Conservation (phyloP, 2,888 invertebrate species). For the Acleris holmiana region DNA sequence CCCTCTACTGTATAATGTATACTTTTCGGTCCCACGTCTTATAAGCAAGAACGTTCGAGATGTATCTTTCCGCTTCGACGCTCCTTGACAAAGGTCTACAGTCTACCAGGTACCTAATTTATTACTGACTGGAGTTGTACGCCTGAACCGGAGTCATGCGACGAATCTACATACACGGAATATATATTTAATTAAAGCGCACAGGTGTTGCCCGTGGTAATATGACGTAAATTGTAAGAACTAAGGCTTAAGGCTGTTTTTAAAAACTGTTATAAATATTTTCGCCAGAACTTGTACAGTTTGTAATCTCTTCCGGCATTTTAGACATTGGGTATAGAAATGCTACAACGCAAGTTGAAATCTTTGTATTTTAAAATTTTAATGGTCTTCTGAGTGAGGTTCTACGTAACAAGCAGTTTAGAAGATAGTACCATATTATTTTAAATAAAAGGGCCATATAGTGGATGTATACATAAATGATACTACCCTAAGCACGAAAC, state of each 20-base stretch:
- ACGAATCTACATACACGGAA: slow-evolving; percentile 10
- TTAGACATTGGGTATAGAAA: neutral
- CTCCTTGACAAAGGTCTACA: slow-evolving; percentile 21
- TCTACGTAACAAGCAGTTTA: too few relatives aligned
- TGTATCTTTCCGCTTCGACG: slow-evolving; percentile 4
- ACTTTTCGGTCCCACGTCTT: neutral
- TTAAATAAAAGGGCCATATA: too few relatives aligned
- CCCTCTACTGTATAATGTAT: neutral
- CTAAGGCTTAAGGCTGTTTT: too few relatives aligned
- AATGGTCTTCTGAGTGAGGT: too few relatives aligned
- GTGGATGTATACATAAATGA: too few relatives aligned
- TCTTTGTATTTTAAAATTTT: too few relatives aligned
- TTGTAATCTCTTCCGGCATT: neutral
- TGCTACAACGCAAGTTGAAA: neutral
- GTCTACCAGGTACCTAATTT: slow-evolving; percentile 16
- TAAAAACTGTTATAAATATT: too few relatives aligned
- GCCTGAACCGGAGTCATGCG: slow-evolving; percentile 6
- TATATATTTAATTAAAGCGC: slow-evolving; percentile 22
- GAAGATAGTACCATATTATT: too few relatives aligned
- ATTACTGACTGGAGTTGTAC: slow-evolving; percentile 15
- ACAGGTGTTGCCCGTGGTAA: slow-evolving; percentile 12
- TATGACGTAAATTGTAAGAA: slow-evolving; percentile 2
- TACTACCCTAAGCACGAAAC: too few relatives aligned
- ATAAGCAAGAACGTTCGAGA: slow-evolving; percentile 5
- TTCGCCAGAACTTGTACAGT: neutral